Conservation (phyloP, 2,113 vertebrate species). For the Castor canadensis region DNA sequence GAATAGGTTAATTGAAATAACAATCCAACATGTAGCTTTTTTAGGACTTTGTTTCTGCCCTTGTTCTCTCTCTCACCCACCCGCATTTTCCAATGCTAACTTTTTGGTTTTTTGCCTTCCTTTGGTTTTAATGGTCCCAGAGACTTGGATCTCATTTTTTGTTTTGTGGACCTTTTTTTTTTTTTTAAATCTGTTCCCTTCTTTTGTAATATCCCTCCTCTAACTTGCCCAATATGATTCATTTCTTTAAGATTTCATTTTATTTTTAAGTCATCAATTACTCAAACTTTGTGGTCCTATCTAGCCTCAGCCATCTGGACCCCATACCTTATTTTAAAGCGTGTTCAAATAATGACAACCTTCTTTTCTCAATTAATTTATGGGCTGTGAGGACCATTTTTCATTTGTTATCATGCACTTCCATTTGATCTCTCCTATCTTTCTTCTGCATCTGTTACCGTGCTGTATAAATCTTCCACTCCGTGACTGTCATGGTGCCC, state of each 20-base stretch:
- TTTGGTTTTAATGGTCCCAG: conserved; percentile 71
- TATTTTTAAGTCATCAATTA: conserved; percentile 97
- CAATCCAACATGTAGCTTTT: conserved; percentile 65
- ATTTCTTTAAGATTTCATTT: conserved; percentile 89
- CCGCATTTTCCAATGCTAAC: conserved; percentile 56
- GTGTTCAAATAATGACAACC: conserved; percentile 95
- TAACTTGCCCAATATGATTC: conserved; percentile 88
- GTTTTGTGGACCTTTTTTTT: neutral
- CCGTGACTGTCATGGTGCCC: conserved; percentile 88
- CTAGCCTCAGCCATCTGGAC: conserved; percentile 93
- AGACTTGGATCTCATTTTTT: conserved; percentile 40
- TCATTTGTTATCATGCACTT: conserved; percentile 94
- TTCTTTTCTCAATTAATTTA: conserved; percentile 95
- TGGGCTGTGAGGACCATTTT: conserved; percentile 90
- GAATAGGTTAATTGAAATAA: conserved; percentile 72
- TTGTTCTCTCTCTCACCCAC: neutral
- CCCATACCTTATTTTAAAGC: conserved; percentile 94
- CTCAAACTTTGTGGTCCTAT: conserved; percentile 92
- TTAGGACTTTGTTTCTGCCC: conserved; percentile 70
- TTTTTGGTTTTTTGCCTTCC: conserved; percentile 70
- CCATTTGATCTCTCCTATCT: conserved; percentile 95
- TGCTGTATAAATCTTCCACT: conserved; percentile 94
- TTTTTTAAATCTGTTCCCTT: conserved; percentile 62
- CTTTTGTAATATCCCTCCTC: conserved; percentile 87
- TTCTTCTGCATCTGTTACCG: conserved; percentile 92